Evolutionary conservation across 2,797 vertebrate species (phyloP).

Genomic region (Amniataba percoides): DNA sequence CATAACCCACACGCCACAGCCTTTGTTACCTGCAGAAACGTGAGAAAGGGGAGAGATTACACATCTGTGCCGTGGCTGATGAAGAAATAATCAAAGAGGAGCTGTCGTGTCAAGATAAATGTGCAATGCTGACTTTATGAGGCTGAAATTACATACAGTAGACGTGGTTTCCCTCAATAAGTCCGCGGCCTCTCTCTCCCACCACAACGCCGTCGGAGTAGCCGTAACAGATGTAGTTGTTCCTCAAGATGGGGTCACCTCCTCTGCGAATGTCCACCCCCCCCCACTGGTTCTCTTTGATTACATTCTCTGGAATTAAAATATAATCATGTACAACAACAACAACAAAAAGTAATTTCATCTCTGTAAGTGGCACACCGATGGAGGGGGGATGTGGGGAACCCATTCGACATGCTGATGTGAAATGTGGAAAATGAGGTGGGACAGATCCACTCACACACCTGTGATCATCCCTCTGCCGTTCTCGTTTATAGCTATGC

Average conservation of each 20-base stretch:
- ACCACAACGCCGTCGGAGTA: slow-evolving; percentile 93
- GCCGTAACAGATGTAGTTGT: slow-evolving; percentile 93
- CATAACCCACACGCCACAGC: slow-evolving; percentile 95
- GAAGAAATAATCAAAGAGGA: slow-evolving; percentile 1
- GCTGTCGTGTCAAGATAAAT: not conserved
- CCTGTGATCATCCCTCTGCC: slow-evolving; percentile 94
- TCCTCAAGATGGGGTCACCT: slow-evolving; percentile 90
- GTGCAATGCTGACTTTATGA: not conserved
- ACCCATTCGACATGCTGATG: not conserved
- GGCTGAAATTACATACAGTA: slow-evolving; percentile 84
- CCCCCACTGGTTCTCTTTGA: slow-evolving; percentile 94
- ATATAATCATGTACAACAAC: not conserved
- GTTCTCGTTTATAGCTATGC: slow-evolving; percentile 94
- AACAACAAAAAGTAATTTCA: not conserved
- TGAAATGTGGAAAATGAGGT: not conserved
- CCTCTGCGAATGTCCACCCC: slow-evolving; percentile 93
- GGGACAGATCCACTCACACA: slow-evolving; percentile 57
- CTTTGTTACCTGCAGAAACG: slow-evolving; percentile 89
- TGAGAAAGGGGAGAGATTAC: slow-evolving; percentile 7
- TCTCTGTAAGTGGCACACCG: not conserved
- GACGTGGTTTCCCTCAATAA: slow-evolving; percentile 93
- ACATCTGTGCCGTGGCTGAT: not conserved
- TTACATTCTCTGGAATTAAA: slow-evolving; percentile 89
- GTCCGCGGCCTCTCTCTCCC: slow-evolving; percentile 90
- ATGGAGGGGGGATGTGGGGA: not conserved